A percentile compares a stretch with the other conserved stretches of the same genome.
phyloP scores from a whole-genome alignment of 2,888 invertebrate genomes.

The Rotaria macrura region DNA sequence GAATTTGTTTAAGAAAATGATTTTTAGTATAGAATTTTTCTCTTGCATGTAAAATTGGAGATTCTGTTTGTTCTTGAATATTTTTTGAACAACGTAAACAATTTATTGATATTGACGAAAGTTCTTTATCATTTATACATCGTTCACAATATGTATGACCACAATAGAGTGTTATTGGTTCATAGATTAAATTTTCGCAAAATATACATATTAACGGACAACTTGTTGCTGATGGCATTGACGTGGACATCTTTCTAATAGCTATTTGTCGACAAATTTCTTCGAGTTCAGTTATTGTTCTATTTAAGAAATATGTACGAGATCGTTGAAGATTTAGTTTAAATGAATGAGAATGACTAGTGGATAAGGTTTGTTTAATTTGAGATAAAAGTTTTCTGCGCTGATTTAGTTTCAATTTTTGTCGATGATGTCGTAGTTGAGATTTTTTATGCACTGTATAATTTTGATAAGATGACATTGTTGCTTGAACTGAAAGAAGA shows the following conservation, averaged over 20 bases:
- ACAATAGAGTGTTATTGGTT: conserved; percentile 2
- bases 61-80: neutral
- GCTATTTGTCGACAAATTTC: neutral
- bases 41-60: neutral
- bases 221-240: neutral
- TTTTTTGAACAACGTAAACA: neutral
- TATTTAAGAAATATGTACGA: neutral
- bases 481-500: neutral
- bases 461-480: neutral
- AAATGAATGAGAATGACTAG: neutral
- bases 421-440: neutral
- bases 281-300: neutral
- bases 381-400: neutral
- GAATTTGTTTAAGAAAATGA: neutral
- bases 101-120: neutral
- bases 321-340: neutral
- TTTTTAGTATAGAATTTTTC: neutral
- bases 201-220: neutral
- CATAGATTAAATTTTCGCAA: neutral
- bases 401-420: neutral
- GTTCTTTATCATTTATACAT: neutral
- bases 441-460: neutral
- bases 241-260: neutral
- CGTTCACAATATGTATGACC: conserved; percentile 13
- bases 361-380: neutral